Percentiles rank a stretch among this genome's conserved stretches.
Evolutionary conservation across 2,888 invertebrate species (phyloP).

Genomic region (Myopa tessellatipennis): DNA sequence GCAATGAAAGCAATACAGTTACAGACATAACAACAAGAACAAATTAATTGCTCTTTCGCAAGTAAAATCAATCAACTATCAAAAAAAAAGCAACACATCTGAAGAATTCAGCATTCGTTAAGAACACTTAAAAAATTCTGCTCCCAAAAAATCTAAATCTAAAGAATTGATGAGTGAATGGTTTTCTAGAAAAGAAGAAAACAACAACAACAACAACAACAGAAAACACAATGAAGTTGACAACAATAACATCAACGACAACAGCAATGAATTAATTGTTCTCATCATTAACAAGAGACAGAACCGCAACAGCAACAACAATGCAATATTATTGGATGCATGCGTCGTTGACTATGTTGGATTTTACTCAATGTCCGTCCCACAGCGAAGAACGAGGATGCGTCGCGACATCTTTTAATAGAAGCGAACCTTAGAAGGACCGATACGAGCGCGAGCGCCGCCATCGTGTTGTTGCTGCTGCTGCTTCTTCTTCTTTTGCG

Average conservation of each 20-base stretch:
- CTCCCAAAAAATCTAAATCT: conserved; percentile 35
- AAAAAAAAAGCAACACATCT: conserved; percentile 1
- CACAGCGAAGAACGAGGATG: conserved; percentile 41
- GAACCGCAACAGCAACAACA: conserved; percentile 1
- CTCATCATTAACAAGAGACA: conserved; percentile 3
- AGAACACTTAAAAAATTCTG: conserved; percentile 11
- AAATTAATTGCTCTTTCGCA: conserved; percentile 25
- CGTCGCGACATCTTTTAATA: conserved; percentile 61
- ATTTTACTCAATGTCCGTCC: conserved; percentile 18
- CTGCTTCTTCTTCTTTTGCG: conserved; percentile 24
- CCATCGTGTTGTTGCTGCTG: conserved; percentile 29
- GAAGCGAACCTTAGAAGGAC: conserved; percentile 69
- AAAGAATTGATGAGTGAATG: conserved; percentile 27
- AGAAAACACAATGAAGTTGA: background rate
- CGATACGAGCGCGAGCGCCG: conserved; percentile 50
- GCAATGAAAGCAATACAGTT: background rate
- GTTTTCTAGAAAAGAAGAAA: background rate
- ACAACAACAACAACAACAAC: conserved; percentile 15
- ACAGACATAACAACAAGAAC: conserved; percentile 16
- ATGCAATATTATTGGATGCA: conserved; percentile 19
- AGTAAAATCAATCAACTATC: conserved; percentile 4
- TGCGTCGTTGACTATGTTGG: background rate
- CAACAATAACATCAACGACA: background rate
- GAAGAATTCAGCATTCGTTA: conserved; percentile 8
- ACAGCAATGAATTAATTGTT: background rate